Evolutionary conservation across 2,888 invertebrate species (phyloP).

Genomic region (Apodemia duryi): DNA sequence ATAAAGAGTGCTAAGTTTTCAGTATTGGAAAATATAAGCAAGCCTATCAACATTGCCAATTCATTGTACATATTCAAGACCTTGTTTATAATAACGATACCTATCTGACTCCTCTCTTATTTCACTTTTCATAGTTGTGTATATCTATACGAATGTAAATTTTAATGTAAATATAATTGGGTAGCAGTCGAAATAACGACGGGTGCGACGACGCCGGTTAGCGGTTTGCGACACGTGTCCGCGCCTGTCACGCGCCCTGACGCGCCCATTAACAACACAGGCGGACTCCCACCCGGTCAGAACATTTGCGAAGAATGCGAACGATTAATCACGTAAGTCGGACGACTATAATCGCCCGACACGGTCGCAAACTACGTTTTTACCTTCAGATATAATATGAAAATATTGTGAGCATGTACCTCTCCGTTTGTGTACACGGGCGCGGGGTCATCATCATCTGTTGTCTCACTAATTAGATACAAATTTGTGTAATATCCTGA

Average conservation of each 20-base stretch:
- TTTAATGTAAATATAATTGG: constrained; percentile 43
- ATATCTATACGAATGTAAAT: no score
- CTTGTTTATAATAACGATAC: constrained; percentile 5
- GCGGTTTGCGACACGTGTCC: constrained; percentile 84
- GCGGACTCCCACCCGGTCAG: constrained; percentile 90
- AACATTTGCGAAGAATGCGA: constrained; percentile 98
- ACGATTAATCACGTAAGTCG: constrained; percentile 97
- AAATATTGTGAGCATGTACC: constrained; percentile 5
- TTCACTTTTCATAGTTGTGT: background rate
- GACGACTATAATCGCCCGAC: constrained; percentile 78
- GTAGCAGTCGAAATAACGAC: constrained; percentile 50
- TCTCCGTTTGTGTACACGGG: constrained; percentile 3
- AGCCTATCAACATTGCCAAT: constrained; percentile 1
- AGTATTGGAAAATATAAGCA: background rate
- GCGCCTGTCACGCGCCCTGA: constrained; percentile 85
- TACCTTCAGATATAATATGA: background rate
- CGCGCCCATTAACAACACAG: constrained; percentile 81
- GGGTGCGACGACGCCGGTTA: constrained; percentile 66
- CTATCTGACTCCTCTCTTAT: background rate
- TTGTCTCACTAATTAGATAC: background rate
- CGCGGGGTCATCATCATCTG: background rate
- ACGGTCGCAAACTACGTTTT: constrained; percentile 77
- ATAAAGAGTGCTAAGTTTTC: constrained; percentile 33
- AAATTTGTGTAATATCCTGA: constrained; percentile 1
- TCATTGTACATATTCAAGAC: constrained; percentile 23